These are phyloP conservation scores for Polietes domitor DNA, from an alignment of 2,888 invertebrate species.

Conservation along the genomic window DNA sequence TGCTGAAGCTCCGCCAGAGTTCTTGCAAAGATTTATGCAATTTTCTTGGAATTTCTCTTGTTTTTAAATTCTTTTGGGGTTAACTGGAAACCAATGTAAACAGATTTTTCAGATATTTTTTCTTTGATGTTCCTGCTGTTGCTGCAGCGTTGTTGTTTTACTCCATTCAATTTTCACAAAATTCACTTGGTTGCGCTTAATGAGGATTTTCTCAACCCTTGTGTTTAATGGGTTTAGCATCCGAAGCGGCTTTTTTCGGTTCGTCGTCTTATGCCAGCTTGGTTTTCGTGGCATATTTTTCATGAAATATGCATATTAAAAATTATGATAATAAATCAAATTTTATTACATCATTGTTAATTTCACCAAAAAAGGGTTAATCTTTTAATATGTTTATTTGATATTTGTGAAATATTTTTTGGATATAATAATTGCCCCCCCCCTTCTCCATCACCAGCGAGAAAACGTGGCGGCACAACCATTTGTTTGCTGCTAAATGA, in stretches of 20 bases:
- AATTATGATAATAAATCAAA: constrained; percentile 77
- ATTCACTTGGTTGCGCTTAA: not conserved
- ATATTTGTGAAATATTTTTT: constrained; percentile 47
- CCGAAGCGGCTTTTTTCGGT: not conserved
- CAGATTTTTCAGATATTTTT: not conserved
- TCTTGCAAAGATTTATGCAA: constrained; percentile 51
- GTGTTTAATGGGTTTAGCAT: not conserved
- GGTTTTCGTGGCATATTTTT: constrained; percentile 62
- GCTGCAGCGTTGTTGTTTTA: not conserved
- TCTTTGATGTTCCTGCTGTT: too few relatives aligned
- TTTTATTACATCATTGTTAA: constrained; percentile 70
- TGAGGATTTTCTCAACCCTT: constrained; percentile 13
- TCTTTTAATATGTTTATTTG: constrained; percentile 47
- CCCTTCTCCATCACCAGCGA: too few relatives aligned
- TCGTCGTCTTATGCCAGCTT: not conserved
- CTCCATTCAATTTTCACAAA: not conserved
- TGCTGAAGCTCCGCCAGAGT: constrained; percentile 38
- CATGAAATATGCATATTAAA: constrained; percentile 74
- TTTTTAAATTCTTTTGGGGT: not conserved
- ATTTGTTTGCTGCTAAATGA: constrained; percentile 39
- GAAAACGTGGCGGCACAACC: constrained; percentile 52
- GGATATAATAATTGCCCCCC: constrained; percentile 65
- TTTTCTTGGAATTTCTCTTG: constrained; percentile 53
- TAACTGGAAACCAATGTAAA: constrained; percentile 31
- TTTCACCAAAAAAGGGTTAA: constrained; percentile 54